Evolutionary conservation across 2,113 vertebrate genomes (phyloP), one percentile per base, ranked within the genome.

Genomic region (Halichoerus grypus): DNA sequence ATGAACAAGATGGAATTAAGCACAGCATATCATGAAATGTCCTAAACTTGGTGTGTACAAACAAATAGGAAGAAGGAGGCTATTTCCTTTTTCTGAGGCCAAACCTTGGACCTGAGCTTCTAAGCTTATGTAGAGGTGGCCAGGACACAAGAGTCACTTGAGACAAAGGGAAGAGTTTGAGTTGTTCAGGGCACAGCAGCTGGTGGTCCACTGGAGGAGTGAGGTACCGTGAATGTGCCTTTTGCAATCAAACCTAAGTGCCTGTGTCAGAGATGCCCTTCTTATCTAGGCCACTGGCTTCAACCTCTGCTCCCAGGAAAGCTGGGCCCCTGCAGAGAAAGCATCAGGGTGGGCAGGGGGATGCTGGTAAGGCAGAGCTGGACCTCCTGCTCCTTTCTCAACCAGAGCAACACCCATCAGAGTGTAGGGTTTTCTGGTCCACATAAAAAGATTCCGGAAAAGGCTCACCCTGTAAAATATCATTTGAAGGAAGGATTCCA

Each of bases 291-390:
- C 15, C 39, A 11, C 22, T 42, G 26, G n/a, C 36, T 57, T 59
- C n/a, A 18, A 46, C 8, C 26, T 46, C 31, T 53, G 49, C 26
- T 14, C 12, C 53, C 19, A 12, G 13, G 42, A 26, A 21, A 6
- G 4, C 63, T 21, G 18, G 16, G 4, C 24, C 63, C 39, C 33
- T 53, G 1, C 6, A 55, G 67, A 15, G 21, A 13, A 51, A 63
- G 49, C 12, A 10, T 24, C 26, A 22, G n/a, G 24, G 2, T 36
- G 4, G 7, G 67, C 22, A 19, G 24, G 22, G 28, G 1, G 9
- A 36, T 2, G 18, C 2, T 7, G 12, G 26, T 0, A 1, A 9
- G 33, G n/a, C 67, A 10, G 4, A 11, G 7, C 10, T 7, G 36
- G 31, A n/a, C 65, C 15, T 7, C 42, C 1, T 39, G 21, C 15